These are phyloP conservation scores for Reticulitermes speratus DNA, from an alignment of 1,140 invertebrate species.

Conservation along the genomic window DNA sequence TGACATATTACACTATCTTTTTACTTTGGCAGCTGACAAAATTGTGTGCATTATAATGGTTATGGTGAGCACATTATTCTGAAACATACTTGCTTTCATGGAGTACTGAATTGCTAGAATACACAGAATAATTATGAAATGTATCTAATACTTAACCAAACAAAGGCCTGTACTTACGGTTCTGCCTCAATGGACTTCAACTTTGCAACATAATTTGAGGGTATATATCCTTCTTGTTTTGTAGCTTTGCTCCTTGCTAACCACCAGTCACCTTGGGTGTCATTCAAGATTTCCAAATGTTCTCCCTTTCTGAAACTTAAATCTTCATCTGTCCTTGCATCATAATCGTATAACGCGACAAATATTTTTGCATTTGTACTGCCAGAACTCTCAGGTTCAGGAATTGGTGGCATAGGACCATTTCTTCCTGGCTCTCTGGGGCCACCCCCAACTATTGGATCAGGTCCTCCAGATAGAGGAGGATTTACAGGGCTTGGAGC, in stretches of 20 bases:
- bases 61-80: too few species aligned
- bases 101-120: too few species aligned
- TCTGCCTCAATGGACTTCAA: conserved; percentile 99
- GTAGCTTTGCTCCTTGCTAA: conserved; percentile 92
- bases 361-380: conserved; percentile 74
- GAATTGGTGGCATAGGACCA: conserved; percentile 59
- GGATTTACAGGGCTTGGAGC: conserved; percentile 27
- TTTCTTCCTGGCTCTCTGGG: conserved; percentile 31
- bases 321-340: conserved; percentile 98
- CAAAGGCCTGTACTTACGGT: conserved; percentile 77
- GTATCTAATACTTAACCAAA: not conserved
- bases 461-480: not conserved
- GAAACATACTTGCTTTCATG: too few species aligned
- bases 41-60: too few species aligned
- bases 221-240: conserved; percentile 96
- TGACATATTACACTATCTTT: too few species aligned
- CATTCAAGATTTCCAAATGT: conserved; percentile 96
- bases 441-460: not conserved
- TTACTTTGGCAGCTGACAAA: too few species aligned
- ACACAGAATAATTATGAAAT: too few species aligned
- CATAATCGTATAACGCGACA: conserved; percentile 97
- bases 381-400: conserved; percentile 62
- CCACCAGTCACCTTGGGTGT: conserved; percentile 99
- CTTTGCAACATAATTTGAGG: conserved; percentile 99
- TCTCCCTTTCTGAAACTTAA: conserved; percentile 97